These are phyloP conservation scores for Endomychus coccineus DNA, from an alignment of 2,888 invertebrate genomes.

Conservation along the genomic window DNA sequence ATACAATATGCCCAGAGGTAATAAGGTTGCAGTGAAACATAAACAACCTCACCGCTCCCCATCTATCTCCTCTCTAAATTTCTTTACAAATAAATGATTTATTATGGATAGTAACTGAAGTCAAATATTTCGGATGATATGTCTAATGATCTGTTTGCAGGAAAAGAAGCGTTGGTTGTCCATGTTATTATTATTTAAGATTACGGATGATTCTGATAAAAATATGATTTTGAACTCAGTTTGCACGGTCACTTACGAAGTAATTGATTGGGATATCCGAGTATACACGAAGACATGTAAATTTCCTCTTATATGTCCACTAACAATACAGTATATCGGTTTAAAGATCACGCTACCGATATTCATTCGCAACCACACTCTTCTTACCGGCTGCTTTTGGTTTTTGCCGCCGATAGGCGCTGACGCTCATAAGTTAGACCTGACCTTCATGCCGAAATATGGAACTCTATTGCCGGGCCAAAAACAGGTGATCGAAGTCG, in stretches of 20 bases:
- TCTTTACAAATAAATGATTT: no score
- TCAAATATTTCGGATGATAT: conserved; percentile 1
- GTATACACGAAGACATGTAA: conserved; percentile 29
- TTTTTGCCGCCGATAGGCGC: conserved; percentile 31
- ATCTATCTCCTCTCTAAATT: no score
- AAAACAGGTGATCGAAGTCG: conserved; percentile 27
- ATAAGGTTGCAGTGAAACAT: no score
- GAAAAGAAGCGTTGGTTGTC: conserved; percentile 24
- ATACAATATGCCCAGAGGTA: no score
- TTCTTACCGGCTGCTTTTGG: conserved; percentile 29
- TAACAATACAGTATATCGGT: conserved; percentile 33
- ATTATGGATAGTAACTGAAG: conserved; percentile 20
- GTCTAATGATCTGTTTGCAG: conserved; percentile 6
- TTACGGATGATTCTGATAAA: not conserved
- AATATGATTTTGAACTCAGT: conserved; percentile 7
- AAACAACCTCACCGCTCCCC: no score
- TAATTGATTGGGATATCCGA: conserved; percentile 27
- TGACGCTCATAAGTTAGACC: conserved; percentile 30
- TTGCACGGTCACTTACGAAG: conserved; percentile 31
- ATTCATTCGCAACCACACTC: conserved; percentile 34
- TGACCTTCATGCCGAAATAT: conserved; percentile 32
- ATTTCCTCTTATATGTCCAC: conserved; percentile 32
- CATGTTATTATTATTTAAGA: conserved; percentile 26
- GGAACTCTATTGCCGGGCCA: conserved; percentile 30
- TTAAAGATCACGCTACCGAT: conserved; percentile 28